These are phyloP conservation scores for Fopius arisanus DNA, from an alignment of 1,140 invertebrate species.

Conservation along the genomic window DNA sequence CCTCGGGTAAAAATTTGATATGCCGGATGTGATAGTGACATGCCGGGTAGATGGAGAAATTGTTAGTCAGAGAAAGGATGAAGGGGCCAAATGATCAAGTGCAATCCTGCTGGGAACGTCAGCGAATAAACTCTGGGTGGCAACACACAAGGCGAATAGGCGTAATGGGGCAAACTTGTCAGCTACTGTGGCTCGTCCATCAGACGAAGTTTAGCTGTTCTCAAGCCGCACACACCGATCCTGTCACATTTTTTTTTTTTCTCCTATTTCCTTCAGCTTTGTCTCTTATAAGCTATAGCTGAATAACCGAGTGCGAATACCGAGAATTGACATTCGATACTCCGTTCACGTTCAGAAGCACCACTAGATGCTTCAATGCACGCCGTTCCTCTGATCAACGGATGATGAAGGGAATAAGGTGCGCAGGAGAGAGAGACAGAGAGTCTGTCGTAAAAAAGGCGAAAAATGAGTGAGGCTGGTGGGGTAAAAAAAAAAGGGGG, in stretches of 20 bases:
- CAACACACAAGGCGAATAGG: conserved; percentile 43
- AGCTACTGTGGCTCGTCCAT: conserved; percentile 54
- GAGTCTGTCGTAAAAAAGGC: background rate
- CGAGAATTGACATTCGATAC: conserved; percentile 51
- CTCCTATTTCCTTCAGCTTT: conserved; percentile 30
- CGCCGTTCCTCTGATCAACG: background rate
- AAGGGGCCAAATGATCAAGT: background rate
- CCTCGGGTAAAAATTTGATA: background rate
- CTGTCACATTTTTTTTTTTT: conserved; percentile 16
- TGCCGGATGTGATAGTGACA: conserved; percentile 4
- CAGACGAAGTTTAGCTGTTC: conserved; percentile 35
- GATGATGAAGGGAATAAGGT: background rate
- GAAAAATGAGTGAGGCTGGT: conserved; percentile 25
- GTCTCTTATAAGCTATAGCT: conserved; percentile 42
- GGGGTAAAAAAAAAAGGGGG: conserved; percentile 24
- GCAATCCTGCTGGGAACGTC: conserved; percentile 47
- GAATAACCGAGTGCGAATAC: conserved; percentile 33
- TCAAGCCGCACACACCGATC: conserved; percentile 14
- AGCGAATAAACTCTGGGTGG: conserved; percentile 51
- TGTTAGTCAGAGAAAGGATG: background rate
- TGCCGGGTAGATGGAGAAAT: too few relatives aligned
- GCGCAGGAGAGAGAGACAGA: background rate
- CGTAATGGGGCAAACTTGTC: conserved; percentile 58
- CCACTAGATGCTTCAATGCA: conserved; percentile 23
- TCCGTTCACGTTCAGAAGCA: conserved; percentile 45